phyloP scores from a whole-genome alignment of 2,797 vertebrate species.

The Loriculus beryllinus region DNA sequence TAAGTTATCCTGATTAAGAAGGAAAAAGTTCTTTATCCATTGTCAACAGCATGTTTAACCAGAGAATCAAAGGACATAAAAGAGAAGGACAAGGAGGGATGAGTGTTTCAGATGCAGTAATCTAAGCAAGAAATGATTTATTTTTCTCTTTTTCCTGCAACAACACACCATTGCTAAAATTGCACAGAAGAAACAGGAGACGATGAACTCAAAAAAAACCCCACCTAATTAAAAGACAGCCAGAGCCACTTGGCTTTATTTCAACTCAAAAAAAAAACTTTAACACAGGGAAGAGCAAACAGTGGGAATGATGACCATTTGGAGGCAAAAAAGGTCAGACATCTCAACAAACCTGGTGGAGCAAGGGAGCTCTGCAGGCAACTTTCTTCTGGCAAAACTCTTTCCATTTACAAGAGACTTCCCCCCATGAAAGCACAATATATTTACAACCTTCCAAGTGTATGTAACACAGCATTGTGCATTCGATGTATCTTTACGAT shows the following conservation, averaged over 20 bases:
- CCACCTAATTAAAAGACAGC: background rate
- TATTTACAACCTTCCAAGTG: background rate
- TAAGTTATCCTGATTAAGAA: background rate
- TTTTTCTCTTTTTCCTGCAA: background rate
- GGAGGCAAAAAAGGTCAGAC: background rate
- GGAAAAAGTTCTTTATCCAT: background rate
- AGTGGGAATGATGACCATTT: background rate
- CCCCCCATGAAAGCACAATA: background rate
- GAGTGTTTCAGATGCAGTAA: background rate
- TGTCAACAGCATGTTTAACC: background rate
- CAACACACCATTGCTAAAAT: background rate
- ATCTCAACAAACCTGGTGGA: background rate
- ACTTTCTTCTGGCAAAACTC: background rate
- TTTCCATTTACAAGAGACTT: background rate
- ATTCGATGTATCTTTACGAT: accelerated
- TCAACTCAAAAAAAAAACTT: background rate
- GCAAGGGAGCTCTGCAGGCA: background rate
- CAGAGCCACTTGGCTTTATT: background rate
- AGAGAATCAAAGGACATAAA: background rate
- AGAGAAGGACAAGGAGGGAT: background rate
- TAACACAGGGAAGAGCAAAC: background rate
- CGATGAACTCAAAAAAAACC: background rate
- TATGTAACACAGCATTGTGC: background rate
- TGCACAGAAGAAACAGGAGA: background rate
- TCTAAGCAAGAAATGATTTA: background rate